A percentile compares a stretch with the other conserved stretches of the same genome.
phyloP scores from a whole-genome alignment of 2,113 vertebrate genomes.

The Epinephelus moara region DNA sequence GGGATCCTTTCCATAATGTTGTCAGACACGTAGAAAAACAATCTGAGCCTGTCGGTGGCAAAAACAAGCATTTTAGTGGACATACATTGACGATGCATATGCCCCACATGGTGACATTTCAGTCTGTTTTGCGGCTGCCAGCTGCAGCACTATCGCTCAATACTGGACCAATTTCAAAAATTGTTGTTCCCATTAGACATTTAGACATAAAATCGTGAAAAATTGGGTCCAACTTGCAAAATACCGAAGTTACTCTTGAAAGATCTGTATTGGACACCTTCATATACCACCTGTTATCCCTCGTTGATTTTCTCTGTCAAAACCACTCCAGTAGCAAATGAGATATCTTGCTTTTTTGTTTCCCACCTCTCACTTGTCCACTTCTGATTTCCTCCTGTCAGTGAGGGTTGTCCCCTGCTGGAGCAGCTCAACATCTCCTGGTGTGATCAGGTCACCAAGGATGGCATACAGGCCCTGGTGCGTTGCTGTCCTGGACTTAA shows the following conservation, averaged over 20 bases:
- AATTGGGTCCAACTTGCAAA: too few species aligned
- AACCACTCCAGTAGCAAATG: background rate
- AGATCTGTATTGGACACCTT: background rate
- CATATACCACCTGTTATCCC: background rate
- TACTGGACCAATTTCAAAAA: too few species aligned
- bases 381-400: constrained; percentile 62
- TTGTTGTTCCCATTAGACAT: too few species aligned
- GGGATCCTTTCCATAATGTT: too few species aligned
- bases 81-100: too few species aligned
- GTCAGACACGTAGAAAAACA: too few species aligned
- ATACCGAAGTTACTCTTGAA: background rate
- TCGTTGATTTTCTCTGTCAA: background rate
- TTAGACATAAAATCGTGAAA: too few species aligned
- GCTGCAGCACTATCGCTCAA: too few species aligned
- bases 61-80: too few species aligned
- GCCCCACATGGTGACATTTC: too few species aligned
- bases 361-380: background rate
- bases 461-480: constrained; percentile 96
- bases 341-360: background rate
- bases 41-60: too few species aligned
- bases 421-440: constrained; percentile 99
- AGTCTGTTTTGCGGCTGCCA: too few species aligned
- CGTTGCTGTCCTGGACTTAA: constrained; percentile 93
- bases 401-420: constrained; percentile 97
- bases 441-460: constrained; percentile 99